A percentile compares a stretch with the other conserved stretches of the same genome.
These are phyloP conservation scores for Diabrotica balteata DNA, from an alignment of 2,888 invertebrate genomes.

Conservation along the genomic window DNA sequence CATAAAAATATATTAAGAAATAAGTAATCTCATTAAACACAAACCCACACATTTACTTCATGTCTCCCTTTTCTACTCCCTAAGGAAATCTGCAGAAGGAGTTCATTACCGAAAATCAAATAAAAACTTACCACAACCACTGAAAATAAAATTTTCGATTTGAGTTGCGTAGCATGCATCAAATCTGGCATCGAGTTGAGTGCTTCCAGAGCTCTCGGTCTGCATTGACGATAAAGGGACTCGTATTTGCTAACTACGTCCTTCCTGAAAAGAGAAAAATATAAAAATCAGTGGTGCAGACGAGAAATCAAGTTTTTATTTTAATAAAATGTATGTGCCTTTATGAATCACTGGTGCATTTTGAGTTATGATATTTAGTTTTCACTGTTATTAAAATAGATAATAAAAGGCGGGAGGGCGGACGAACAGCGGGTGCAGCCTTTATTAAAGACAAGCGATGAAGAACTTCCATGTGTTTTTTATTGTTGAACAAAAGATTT, in stretches of 20 bases:
- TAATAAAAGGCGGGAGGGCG: too few species aligned
- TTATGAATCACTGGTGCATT: too few species aligned
- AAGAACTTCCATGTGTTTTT: too few species aligned
- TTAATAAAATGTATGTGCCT: not conserved
- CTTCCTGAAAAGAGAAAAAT: constrained; percentile 58
- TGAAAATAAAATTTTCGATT: constrained; percentile 94
- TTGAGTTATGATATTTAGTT: too few species aligned
- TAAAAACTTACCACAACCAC: constrained; percentile 85
- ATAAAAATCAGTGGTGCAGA: constrained; percentile 11
- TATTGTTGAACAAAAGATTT: too few species aligned
- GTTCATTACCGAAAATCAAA: constrained; percentile 16
- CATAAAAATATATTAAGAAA: too few species aligned
- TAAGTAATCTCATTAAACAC: too few species aligned
- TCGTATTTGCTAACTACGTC: constrained; percentile 82
- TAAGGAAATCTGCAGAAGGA: constrained; percentile 14
- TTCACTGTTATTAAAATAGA: too few species aligned
- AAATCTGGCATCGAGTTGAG: constrained; percentile 82
- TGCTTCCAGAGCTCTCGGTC: constrained; percentile 86
- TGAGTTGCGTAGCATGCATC: constrained; percentile 84
- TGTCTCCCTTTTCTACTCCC: not conserved
- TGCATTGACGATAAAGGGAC: constrained; percentile 82
- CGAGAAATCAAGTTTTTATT: not conserved
- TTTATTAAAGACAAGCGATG: too few species aligned
- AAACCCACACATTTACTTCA: not conserved
- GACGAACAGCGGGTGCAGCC: too few species aligned